A percentile compares a stretch with the other conserved stretches of the same genome.
phyloP scores from a whole-genome alignment of 2,113 vertebrate genomes.

The Ceyx cyanopectus region DNA sequence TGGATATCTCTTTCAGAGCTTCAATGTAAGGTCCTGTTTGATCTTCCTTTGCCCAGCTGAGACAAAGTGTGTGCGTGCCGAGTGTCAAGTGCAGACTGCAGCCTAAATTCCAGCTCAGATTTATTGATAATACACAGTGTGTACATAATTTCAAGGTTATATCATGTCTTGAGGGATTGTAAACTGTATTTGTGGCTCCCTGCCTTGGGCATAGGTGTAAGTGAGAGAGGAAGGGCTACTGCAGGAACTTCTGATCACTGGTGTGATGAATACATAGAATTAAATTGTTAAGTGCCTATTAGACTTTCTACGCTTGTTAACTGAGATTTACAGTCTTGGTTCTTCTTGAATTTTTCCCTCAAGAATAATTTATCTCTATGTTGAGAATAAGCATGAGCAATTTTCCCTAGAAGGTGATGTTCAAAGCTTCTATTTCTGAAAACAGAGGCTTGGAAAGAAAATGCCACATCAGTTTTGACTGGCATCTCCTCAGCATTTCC shows the following conservation, averaged over 20 bases:
- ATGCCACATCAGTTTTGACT: slow-evolving; percentile 1
- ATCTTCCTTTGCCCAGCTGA: slow-evolving; percentile 16
- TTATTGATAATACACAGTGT: not conserved
- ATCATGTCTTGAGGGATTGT: not conserved
- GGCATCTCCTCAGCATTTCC: not conserved
- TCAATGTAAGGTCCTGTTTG: slow-evolving; percentile 19
- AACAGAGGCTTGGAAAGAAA: slow-evolving; percentile 25
- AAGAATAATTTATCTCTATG: not conserved
- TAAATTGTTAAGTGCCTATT: not conserved
- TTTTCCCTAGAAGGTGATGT: slow-evolving; percentile 41
- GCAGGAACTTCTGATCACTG: not conserved
- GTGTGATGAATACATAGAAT: not conserved
- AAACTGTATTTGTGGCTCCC: not conserved
- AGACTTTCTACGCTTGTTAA: not conserved
- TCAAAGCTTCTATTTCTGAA: slow-evolving; percentile 41
- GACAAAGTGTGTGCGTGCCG: not conserved
- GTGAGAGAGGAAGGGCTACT: not conserved
- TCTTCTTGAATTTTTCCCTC: slow-evolving; percentile 25
- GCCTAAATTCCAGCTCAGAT: not conserved
- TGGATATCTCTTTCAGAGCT: not conserved
- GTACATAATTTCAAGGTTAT: slow-evolving; percentile 8
- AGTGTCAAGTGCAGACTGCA: not conserved
- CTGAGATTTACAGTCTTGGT: not conserved
- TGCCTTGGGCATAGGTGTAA: not conserved
- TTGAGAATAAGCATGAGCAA: slow-evolving; percentile 11